Conservation (phyloP, 2,113 vertebrate genomes). For the Grammomys surdaster region DNA sequence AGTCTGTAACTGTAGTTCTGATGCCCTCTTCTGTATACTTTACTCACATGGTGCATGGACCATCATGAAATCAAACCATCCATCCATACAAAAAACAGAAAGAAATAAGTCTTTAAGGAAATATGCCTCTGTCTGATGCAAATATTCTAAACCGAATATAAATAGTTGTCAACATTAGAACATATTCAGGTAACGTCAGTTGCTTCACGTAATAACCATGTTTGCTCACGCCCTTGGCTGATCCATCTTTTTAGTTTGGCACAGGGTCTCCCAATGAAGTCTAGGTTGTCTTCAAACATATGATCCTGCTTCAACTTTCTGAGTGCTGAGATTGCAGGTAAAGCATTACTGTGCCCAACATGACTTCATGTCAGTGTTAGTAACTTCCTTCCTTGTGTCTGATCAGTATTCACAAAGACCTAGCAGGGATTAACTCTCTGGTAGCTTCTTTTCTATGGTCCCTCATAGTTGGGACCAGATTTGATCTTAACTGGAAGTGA, state of each 20-base stretch:
- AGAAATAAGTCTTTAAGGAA: background rate
- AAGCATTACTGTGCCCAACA: background rate
- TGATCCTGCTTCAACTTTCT: background rate
- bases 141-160: background rate
- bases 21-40: background rate
- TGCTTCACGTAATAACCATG: background rate
- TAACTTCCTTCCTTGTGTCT: background rate
- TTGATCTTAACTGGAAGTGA: background rate
- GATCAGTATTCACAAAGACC: background rate
- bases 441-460: background rate
- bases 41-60: background rate
- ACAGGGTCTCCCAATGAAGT: background rate
- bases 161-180: background rate
- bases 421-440: background rate
- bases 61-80: background rate
- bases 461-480: background rate
- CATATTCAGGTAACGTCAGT: background rate
- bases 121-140: background rate
- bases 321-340: background rate
- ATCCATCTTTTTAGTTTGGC: too few species aligned
- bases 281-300: background rate
- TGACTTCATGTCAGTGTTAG: background rate
- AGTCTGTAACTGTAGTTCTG: background rate
- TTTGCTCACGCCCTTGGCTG: background rate
- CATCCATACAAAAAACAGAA: background rate